phyloP scores from a whole-genome alignment of 2,888 invertebrate genomes.

The Alitta virens region DNA sequence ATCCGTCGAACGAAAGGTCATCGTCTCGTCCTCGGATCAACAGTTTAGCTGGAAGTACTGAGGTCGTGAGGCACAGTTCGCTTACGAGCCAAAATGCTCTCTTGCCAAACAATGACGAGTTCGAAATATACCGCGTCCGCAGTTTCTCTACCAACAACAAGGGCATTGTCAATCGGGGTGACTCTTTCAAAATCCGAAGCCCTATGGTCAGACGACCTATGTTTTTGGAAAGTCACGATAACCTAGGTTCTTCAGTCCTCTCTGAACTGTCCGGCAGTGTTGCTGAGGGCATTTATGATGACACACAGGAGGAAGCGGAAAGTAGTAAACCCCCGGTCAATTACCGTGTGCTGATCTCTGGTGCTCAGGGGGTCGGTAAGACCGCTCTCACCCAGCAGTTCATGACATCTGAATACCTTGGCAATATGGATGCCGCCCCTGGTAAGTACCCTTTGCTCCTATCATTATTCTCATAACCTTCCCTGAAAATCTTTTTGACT shows the following conservation, averaged over 20 bases:
- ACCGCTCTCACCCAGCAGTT: conserved; percentile 71
- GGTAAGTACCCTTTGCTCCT: background rate
- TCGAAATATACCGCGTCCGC: conserved; percentile 61
- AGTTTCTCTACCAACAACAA: conserved; percentile 92
- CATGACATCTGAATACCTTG: conserved; percentile 71
- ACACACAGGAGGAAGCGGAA: background rate
- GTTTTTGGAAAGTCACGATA: background rate
- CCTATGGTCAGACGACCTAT: background rate
- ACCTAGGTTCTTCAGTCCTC: background rate
- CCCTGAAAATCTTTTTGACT: too few species aligned
- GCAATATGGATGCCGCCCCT: conserved; percentile 37
- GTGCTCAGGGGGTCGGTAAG: conserved; percentile 69
- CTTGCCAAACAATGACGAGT: conserved; percentile 20
- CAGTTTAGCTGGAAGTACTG: conserved; percentile 6
- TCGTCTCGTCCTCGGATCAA: conserved; percentile 6
- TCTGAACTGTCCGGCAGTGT: background rate
- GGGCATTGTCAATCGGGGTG: conserved; percentile 88
- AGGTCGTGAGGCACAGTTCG: conserved; percentile 7
- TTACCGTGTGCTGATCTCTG: conserved; percentile 68
- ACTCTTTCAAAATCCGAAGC: conserved; percentile 72
- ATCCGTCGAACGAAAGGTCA: background rate
- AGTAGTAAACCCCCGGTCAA: background rate
- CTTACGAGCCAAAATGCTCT: conserved; percentile 3
- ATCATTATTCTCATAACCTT: too few species aligned
- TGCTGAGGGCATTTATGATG: conserved; percentile 2